These are phyloP conservation scores for Condylura cristata DNA, from an alignment of 2,113 vertebrate genomes.

Conservation along the genomic window DNA sequence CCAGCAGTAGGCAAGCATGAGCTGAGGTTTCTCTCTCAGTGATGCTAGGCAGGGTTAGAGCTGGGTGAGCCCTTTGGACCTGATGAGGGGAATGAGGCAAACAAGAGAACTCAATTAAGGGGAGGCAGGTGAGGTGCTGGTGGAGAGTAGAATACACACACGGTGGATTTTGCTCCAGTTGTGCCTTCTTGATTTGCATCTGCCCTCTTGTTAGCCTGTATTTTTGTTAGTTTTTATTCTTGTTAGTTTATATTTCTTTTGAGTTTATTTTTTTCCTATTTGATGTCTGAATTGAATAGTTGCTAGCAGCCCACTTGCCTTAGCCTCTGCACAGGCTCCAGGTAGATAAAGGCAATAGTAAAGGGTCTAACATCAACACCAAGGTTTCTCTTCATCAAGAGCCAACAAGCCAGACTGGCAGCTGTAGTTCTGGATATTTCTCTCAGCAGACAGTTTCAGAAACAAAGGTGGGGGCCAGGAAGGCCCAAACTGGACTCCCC, in stretches of 20 bases:
- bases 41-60: neutral
- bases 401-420: neutral
- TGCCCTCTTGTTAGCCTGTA: neutral
- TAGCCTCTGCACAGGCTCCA: neutral
- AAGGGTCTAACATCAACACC: neutral
- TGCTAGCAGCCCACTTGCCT: neutral
- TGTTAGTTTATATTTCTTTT: neutral
- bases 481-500: neutral
- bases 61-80: neutral
- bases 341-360: neutral
- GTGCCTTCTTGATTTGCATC: neutral
- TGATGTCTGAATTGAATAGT: neutral
- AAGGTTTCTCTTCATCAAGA: neutral
- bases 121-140: neutral
- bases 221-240: too few relatives aligned
- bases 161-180: neutral
- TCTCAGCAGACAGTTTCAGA: neutral
- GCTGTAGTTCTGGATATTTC: neutral
- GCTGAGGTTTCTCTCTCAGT: neutral
- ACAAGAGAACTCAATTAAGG: neutral
- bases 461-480: neutral
- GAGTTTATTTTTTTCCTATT: neutral
- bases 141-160: neutral
- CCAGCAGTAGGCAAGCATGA: neutral
- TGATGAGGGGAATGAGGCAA: too few relatives aligned